These are phyloP conservation scores for Aphyosemion australe DNA, from an alignment of 2,113 vertebrate species.

Conservation along the genomic window DNA sequence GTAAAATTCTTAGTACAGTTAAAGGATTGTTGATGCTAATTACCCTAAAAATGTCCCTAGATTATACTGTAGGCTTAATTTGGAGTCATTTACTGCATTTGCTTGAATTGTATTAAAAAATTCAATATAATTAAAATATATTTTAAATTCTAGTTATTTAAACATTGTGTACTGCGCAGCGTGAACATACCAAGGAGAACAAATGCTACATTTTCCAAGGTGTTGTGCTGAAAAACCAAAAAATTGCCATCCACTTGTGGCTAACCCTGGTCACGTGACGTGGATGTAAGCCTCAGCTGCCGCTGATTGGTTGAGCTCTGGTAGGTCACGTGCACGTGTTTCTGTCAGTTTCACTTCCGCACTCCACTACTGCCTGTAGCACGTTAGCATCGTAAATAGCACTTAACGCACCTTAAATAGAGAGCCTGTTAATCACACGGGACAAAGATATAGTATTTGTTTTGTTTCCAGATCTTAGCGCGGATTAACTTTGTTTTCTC, in stretches of 20 bases:
- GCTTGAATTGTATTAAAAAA: neutral
- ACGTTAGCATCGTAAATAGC: slow-evolving; percentile 31
- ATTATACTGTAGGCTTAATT: neutral
- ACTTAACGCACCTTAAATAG: neutral
- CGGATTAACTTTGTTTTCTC: neutral
- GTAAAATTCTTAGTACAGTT: neutral
- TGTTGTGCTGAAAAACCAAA: too few relatives aligned
- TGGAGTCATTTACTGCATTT: neutral
- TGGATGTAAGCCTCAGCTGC: neutral
- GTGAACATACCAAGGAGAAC: neutral
- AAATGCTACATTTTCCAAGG: neutral
- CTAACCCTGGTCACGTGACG: slow-evolving; percentile 47
- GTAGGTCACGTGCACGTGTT: slow-evolving; percentile 47
- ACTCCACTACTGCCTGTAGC: slow-evolving; percentile 40
- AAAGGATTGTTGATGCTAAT: neutral
- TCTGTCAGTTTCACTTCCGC: slow-evolving; percentile 80
- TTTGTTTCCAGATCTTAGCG: too few relatives aligned
- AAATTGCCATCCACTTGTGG: too few relatives aligned
- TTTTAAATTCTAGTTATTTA: neutral
- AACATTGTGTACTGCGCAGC: neutral
- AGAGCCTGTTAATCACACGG: slow-evolving; percentile 5
- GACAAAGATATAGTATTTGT: neutral
- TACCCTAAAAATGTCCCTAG: too few relatives aligned
- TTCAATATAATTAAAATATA: neutral
- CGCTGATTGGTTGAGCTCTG: slow-evolving; percentile 44